A percentile compares a stretch with the other conserved stretches of the same genome.
These are phyloP conservation scores for Ylistrum balloti DNA, from an alignment of 1,140 invertebrate species.

Conservation along the genomic window DNA sequence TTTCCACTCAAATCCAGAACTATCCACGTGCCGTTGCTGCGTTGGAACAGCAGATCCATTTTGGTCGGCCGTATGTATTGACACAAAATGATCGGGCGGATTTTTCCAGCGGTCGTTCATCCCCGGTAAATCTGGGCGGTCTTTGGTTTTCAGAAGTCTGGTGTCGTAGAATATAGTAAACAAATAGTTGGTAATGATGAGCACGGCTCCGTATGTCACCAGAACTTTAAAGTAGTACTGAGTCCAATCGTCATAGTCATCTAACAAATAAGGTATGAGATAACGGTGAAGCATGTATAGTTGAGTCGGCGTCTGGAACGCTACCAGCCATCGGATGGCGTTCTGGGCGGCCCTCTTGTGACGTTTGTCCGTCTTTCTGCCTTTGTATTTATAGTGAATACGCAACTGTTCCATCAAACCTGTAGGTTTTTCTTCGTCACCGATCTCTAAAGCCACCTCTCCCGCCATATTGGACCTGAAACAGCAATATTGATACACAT, in stretches of 20 bases:
- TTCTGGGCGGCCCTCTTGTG: neutral
- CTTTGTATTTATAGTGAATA: neutral
- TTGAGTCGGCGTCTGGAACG: conserved; percentile 65
- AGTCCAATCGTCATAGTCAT: conserved; percentile 59
- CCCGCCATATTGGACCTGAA: neutral
- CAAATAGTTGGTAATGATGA: conserved; percentile 67
- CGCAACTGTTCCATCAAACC: neutral
- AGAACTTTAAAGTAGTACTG: conserved; percentile 69
- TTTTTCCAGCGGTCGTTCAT: conserved; percentile 50
- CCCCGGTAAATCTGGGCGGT: conserved; percentile 55
- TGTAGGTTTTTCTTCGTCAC: neutral
- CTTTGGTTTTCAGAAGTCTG: conserved; percentile 58
- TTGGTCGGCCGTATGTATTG: conserved; percentile 8
- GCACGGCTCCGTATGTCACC: conserved; percentile 56
- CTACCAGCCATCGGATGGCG: conserved; percentile 47
- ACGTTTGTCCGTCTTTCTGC: neutral
- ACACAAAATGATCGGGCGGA: conserved; percentile 62
- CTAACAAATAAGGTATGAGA: conserved; percentile 64
- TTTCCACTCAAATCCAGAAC: conserved; percentile 55
- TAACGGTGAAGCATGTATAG: conserved; percentile 62
- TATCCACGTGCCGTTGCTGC: neutral
- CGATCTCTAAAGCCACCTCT: neutral
- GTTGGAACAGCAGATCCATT: neutral
- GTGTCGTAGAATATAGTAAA: conserved; percentile 63
- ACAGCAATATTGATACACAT: neutral